These are phyloP conservation scores for Cremastinae sp. DNA, from an alignment of 2,888 invertebrate genomes.

Conservation along the genomic window DNA sequence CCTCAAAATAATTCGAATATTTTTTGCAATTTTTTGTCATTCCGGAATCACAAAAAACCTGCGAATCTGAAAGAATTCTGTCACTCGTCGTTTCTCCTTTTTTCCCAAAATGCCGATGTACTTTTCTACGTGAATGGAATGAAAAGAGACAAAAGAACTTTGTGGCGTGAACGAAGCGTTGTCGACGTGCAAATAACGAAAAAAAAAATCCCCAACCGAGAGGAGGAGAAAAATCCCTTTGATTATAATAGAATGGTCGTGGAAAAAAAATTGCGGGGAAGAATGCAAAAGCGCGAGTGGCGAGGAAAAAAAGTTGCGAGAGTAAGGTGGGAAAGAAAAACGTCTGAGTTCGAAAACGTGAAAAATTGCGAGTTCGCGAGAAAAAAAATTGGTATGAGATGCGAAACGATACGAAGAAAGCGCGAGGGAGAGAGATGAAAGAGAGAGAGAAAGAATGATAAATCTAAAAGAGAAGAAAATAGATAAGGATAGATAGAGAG, in stretches of 20 bases:
- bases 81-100: not conserved
- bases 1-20: not conserved
- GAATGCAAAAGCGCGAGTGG: conserved; percentile 21
- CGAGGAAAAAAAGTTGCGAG: conserved; percentile 35
- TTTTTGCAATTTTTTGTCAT: not conserved
- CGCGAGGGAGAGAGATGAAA: conserved; percentile 16
- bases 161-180: conserved; percentile 28
- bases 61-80: too few relatives aligned
- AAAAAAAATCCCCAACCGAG: not conserved
- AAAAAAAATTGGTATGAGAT: conserved; percentile 36
- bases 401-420: conserved; percentile 51
- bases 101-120: conserved; percentile 36
- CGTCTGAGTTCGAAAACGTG: conserved; percentile 6
- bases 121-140: conserved; percentile 13
- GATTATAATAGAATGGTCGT: conserved; percentile 57
- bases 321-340: conserved; percentile 25
- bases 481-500: conserved; percentile 48
- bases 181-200: not conserved
- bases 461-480: conserved; percentile 35
- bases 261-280: conserved; percentile 26
- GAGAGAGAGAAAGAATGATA: conserved; percentile 14
- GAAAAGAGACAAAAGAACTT: conserved; percentile 33
- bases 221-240: conserved; percentile 22
- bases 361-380: conserved; percentile 23
- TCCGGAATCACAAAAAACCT: not conserved